Evolutionary conservation across 2,113 vertebrate species (phyloP), one percentile per base, ranked within the genome.

Genomic region (Tupaia chinensis): DNA sequence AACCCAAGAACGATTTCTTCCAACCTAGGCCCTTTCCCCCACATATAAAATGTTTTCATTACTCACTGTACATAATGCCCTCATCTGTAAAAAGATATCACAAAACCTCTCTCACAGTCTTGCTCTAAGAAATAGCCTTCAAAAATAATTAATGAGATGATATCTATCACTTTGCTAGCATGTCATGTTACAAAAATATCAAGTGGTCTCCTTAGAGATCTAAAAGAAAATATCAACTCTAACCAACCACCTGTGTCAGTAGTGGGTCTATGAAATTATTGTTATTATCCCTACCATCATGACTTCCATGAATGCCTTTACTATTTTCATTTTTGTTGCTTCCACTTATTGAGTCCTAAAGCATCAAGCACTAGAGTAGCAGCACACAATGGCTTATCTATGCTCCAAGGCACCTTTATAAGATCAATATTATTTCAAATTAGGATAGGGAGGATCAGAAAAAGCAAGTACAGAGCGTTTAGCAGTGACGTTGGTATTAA

Each of bases 261-360:
- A 85, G 89, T 54, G 14, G 20, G 61, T 88, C 58, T 65, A 88
- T 19, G 65, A 65, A 95, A 69, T 72, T 56, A 72, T 19, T 70
- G 5, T 23, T 70, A 58, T 54, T 72, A 79, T 61, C 44, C 44
- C 44, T 54, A 92, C 29, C 16, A 85, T 32, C 63, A n/a, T 44
- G 44, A 44, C 70, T 73, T 3, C 15, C 74, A 82, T 32, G 25
- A n/a, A 9, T 81, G 68, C 44, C 25, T 60, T 14, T 79, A 68
- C 16, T 29, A 69, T 85, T 79, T 91, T 91, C 61, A 90, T 65
- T 90, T 86, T 84, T 72, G 82, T 56, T 53, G 79, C 69, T 95
- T 91, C 19, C 32, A 44, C 78, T 80, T 89, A 9, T 66, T 72
- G 81, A n/a, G 61, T 86, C n/a, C n/a, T 73, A 91, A 92, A 68